A percentile compares a stretch with the other conserved stretches of the same genome.
Evolutionary conservation across 2,797 vertebrate genomes (phyloP).

Genomic region (Chelon labrosus): DNA sequence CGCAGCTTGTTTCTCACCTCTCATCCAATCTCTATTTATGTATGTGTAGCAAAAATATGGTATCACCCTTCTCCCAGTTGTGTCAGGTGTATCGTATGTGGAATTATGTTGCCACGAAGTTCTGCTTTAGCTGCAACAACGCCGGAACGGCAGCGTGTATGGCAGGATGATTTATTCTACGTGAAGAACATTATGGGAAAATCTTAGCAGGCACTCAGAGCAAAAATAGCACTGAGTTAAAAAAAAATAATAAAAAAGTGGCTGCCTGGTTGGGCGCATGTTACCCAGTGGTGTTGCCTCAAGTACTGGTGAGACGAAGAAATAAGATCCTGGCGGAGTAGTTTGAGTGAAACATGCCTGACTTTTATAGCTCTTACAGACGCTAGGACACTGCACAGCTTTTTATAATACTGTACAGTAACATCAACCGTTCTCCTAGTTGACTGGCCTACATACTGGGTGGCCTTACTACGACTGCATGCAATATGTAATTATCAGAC

Average conservation of each 20-base stretch:
- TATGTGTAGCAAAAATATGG: slow-evolving; percentile 31
- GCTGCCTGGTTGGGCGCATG: slow-evolving; percentile 2
- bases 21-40: slow-evolving; percentile 57
- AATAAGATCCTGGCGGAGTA: background rate
- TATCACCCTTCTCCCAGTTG: slow-evolving; percentile 28
- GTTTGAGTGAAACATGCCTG: slow-evolving; percentile 12
- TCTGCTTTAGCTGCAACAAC: slow-evolving; percentile 15
- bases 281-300: slow-evolving; percentile 7
- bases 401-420: background rate
- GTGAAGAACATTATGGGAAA: slow-evolving; percentile 12
- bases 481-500: background rate
- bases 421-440: background rate
- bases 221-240: slow-evolving; percentile 24
- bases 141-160: slow-evolving; percentile 9
- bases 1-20: slow-evolving; percentile 32
- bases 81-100: slow-evolving; percentile 32
- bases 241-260: slow-evolving; percentile 14
- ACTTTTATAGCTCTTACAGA: slow-evolving; percentile 7
- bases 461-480: background rate
- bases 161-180: slow-evolving; percentile 31
- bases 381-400: background rate
- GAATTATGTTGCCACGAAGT: slow-evolving; percentile 29
- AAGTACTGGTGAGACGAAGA: slow-evolving; percentile 27
- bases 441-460: background rate
- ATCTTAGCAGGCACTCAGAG: slow-evolving; percentile 10